Evolutionary conservation across 2,113 vertebrate species (phyloP).

Genomic region (Gambusia holbrooki): DNA sequence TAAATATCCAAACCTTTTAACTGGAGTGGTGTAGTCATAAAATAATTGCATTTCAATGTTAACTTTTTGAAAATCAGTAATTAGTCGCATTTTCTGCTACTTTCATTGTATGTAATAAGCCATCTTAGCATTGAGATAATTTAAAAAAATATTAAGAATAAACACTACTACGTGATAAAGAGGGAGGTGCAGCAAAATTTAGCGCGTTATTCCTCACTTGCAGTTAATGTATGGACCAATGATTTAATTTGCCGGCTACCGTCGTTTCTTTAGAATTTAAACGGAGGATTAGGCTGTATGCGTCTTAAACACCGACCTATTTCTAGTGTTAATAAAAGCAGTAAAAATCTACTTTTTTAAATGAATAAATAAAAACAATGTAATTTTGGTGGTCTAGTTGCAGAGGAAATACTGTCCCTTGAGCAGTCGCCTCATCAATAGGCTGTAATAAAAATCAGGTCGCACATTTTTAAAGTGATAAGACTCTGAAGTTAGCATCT

Average conservation of each 20-base stretch:
- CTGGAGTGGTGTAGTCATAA: not conserved
- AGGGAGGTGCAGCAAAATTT: not conserved
- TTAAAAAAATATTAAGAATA: no score
- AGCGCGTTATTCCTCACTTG: not conserved
- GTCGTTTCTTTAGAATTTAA: no score
- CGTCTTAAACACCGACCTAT: no score
- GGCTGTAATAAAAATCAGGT: no score
- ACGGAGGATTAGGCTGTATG: no score
- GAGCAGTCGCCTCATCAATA: not conserved
- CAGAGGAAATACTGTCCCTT: no score
- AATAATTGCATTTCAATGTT: not conserved
- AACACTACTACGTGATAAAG: not conserved
- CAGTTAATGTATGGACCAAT: not conserved
- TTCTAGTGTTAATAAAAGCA: no score
- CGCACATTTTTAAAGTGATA: no score
- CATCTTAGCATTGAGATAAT: not conserved
- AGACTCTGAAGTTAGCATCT: not conserved
- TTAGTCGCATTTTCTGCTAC: no score
- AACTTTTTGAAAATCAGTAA: not conserved
- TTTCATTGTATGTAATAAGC: not conserved
- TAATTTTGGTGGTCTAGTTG: no score
- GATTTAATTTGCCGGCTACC: not conserved
- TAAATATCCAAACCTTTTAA: not conserved
- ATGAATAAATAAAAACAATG: no score
- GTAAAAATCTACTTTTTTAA: no score